These are phyloP conservation scores for Microtus pennsylvanicus DNA, from an alignment of 2,113 vertebrate species.

Conservation along the genomic window DNA sequence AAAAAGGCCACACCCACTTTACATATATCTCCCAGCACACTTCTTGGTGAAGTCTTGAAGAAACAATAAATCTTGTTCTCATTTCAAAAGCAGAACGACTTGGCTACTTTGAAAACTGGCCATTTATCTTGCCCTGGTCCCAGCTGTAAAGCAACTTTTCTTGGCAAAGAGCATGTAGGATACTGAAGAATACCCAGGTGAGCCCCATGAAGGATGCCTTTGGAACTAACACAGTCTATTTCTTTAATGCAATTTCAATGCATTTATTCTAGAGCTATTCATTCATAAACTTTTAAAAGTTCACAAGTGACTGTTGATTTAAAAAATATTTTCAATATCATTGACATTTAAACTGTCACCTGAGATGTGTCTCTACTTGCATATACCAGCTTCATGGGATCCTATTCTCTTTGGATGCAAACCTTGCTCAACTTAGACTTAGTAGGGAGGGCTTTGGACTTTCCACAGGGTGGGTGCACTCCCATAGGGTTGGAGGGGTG, in stretches of 20 bases:
- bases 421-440: too few relatives aligned
- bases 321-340: background rate
- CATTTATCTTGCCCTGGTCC: background rate
- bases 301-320: slow-evolving; percentile 14
- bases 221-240: background rate
- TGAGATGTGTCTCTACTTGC: too few relatives aligned
- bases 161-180: background rate
- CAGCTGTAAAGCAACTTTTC: slow-evolving; percentile 17
- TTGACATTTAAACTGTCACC: background rate
- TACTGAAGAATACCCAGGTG: background rate
- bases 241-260: background rate
- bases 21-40: background rate
- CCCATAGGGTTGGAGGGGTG: too few relatives aligned
- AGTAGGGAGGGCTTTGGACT: too few relatives aligned
- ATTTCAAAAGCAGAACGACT: slow-evolving; percentile 13
- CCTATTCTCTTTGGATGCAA: too few relatives aligned
- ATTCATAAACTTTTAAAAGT: background rate
- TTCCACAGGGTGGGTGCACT: too few relatives aligned
- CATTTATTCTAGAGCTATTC: slow-evolving; percentile 25
- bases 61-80: slow-evolving; percentile 1
- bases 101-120: background rate
- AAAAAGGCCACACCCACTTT: background rate
- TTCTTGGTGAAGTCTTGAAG: background rate
- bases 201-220: background rate
- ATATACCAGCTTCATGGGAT: too few relatives aligned